Percentiles rank a stretch among this genome's conserved stretches.
phyloP scores from a whole-genome alignment of 2,797 vertebrate genomes.

The Notamacropus eugenii region DNA sequence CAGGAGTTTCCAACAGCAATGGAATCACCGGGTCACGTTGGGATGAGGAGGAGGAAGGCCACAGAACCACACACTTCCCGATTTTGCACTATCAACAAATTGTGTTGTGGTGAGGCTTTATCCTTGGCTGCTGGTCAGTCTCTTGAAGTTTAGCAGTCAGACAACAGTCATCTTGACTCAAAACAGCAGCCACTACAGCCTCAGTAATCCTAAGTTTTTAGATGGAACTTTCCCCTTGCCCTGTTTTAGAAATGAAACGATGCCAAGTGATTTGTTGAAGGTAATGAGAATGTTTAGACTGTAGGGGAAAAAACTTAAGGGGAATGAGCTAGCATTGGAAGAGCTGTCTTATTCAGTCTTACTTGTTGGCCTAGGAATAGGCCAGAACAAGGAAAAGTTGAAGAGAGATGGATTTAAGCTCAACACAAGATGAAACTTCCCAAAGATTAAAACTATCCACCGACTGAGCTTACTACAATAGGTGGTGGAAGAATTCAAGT shows the following conservation, averaged over 20 bases:
- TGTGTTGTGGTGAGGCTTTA: background rate
- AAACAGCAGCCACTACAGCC: background rate
- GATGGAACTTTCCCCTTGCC: background rate
- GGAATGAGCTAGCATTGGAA: background rate
- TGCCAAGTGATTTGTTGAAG: background rate
- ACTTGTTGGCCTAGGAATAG: background rate
- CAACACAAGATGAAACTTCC: background rate
- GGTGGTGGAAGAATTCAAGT: background rate
- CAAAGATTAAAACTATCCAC: background rate
- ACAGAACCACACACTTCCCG: background rate
- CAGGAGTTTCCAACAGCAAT: no score
- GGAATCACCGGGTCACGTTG: background rate
- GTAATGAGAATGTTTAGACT: background rate
- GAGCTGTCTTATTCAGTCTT: background rate
- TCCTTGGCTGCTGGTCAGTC: background rate
- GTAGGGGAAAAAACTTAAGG: background rate
- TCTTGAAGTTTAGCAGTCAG: background rate
- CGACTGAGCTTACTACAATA: background rate
- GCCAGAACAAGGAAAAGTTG: background rate
- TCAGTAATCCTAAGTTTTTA: background rate
- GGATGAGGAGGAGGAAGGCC: background rate
- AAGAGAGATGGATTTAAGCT: background rate
- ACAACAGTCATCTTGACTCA: background rate
- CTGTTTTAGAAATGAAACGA: background rate
- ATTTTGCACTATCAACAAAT: background rate